Base-by-base conservation (phyloP, 1,140 invertebrate genomes). In the Teleopsis dalmanni region DNA sequence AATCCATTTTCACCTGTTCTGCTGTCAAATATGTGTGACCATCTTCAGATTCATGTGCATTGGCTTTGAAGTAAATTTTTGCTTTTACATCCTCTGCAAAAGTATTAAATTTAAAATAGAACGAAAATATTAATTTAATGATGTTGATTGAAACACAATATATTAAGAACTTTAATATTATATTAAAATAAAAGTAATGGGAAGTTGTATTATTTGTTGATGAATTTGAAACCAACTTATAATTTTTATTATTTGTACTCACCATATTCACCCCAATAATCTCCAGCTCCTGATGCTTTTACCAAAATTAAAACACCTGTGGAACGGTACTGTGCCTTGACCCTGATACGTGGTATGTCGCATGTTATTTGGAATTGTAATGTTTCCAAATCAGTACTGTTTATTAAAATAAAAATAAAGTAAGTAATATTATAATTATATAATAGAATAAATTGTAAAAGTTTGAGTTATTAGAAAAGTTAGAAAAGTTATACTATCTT, bases 211-310 rank as follows among this genome's bases (percentile, higher is more conserved):
- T 7, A 7, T 14, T 37, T 9, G 14, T 37, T 37, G 18, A 31
- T 9, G 9, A 31, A 31, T 31, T 31, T 31, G n/a, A 31, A 9
- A 9, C n/a, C 8, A 31, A 31, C 29, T 9, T 9, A 31, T 31
- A 19, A 37, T 9, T 14, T 37, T 14, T 37, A 37, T 9, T 5
- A 46, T n/a, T 42, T 33, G 13, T 38, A 26, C 65, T 55, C 64
- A 88, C 86, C 83, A 62, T 90, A 90, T 75, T 88, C 84, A 27
- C 87, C 87, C 86, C 86, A 90, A 65, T 88, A 90, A 65, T 89
- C 85, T 3, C 87, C 86, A 45, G 83, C 83, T 4, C 86, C 86
- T 9, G 83, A 84, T 13, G 87, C 86, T 56, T 85, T 80, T 1
- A 89, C 82, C 41, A 88, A 73, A 54, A 90, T 80, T 25, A 90